Evolutionary conservation across 2,888 invertebrate genomes (phyloP), one percentile per base, ranked within the genome.

Genomic region (Diplolepis rosae): DNA sequence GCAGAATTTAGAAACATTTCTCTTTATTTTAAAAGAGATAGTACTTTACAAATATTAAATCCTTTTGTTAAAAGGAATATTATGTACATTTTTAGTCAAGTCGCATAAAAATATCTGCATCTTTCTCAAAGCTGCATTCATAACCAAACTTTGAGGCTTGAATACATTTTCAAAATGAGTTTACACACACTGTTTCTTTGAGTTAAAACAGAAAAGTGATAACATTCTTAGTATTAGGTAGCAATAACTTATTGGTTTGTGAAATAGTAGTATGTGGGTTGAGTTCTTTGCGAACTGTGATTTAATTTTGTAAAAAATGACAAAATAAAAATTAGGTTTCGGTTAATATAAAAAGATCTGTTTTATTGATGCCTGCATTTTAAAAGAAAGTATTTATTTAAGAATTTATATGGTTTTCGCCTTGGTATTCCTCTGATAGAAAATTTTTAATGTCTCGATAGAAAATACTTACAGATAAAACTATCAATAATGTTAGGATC

Each of bases 381-480:
- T n/a, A 39, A 68, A 24, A 42, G 24, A 68, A 18, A 18, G 11
- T 68, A 42, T 13, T 42, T 42, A 42, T 42, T 42, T 9, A 42
- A n/a, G n/a, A n/a, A n/a, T n/a, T n/a, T n/a, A n/a, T n/a, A n/a
- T n/a, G n/a, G n/a, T n/a, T n/a, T n/a, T n/a, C n/a, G n/a, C n/a
- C n/a, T n/a, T n/a, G n/a, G n/a, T n/a, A n/a, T n/a, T n/a, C n/a
- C n/a, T n/a, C n/a, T n/a, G n/a, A n/a, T 4, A 13, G 42, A 15
- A 42, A n/a, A 45, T 35, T 5, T 18, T 24, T 22, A 1, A 2
- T 7, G 22, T 18, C 39, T 11, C 42, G 15, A 22, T 42, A 27
- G 52, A 24, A 13, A 30, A 27, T 68, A 84, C 86, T 88, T 76
- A 89, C 89, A 73, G 32, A 89, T 68, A 72, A 78, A 84, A 81